Evolutionary conservation across 2,888 invertebrate species (phyloP), one percentile per base, ranked within the genome.

Genomic region (Caenorhabditis imperialis): DNA sequence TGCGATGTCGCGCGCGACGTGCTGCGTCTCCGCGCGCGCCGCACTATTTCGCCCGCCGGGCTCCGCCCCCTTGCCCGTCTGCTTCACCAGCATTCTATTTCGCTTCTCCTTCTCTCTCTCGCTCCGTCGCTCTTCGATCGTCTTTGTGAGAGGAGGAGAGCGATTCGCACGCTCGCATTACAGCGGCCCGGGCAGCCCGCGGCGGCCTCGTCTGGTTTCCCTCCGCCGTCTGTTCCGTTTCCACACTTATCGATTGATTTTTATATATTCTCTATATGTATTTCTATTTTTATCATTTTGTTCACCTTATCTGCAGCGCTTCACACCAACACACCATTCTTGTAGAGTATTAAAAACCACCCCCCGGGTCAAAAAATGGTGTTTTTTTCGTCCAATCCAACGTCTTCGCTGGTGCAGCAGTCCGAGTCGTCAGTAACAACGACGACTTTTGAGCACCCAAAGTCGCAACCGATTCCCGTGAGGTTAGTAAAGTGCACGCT

Each of bases 341-440:
- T 70, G 16, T 51, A 76, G 76, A 79, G 79, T 79, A 76, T 78
- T 78, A 73, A 78, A 50, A 65, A 78, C 61, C 67, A 62, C 51
- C 63, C n/a, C n/a, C 67, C 76, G 78, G 79, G 78, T 75, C 75
- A 54, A 54, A 75, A 60, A 63, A 79, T 79, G 79, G 79, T 79
- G 60, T 79, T 74, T 63, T 61, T 69, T 54, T 55, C 63, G 55
- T 78, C 78, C 30, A 72, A 70, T 71, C 67, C 75, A 57, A 65
- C 78, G 20, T 76, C 76, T 23, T 71, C 67, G 53, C 61, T 75
- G 69, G 61, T 76, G 47, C 62, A 58, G 42, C 51, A 51, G 44
- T 45, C 61, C 45, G 55, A 57, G 60, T 54, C 60, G 61, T 69
- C 69, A 40, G 51, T 55, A 16, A 53, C 61, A 62, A 63, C 69